A percentile compares a stretch with the other conserved stretches of the same genome.
These are phyloP conservation scores for Ursus arctos DNA, from an alignment of 2,113 vertebrate genomes.

Conservation along the genomic window DNA sequence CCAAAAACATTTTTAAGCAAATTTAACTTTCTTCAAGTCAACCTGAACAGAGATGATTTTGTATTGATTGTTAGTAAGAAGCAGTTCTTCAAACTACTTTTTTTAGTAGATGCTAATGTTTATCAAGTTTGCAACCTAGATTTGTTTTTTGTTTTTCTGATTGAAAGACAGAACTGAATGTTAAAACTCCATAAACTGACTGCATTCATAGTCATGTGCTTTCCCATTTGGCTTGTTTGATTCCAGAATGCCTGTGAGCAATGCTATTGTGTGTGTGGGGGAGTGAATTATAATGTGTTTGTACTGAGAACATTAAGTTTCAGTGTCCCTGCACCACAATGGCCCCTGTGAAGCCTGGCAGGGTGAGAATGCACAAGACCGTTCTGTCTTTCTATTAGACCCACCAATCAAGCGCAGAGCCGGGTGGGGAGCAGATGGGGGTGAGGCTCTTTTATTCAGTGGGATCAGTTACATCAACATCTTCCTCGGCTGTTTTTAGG, in stretches of 20 bases:
- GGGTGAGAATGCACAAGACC: constrained; percentile 71
- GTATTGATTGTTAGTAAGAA: constrained; percentile 84
- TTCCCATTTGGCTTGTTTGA: constrained; percentile 80
- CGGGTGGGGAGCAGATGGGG: constrained; percentile 83
- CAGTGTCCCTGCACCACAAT: constrained; percentile 81
- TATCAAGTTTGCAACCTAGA: constrained; percentile 83
- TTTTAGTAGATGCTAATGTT: constrained; percentile 91
- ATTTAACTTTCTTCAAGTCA: constrained; percentile 78
- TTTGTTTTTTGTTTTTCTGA: constrained; percentile 85
- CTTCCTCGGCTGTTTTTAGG: constrained; percentile 51
- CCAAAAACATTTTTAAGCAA: constrained; percentile 77
- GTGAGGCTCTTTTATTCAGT: constrained; percentile 84
- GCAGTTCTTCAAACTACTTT: constrained; percentile 79
- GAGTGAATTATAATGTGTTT: constrained; percentile 76
- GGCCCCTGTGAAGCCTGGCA: constrained; percentile 81
- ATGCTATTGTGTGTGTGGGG: constrained; percentile 70
- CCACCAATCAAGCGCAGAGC: constrained; percentile 84
- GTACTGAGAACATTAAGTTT: constrained; percentile 78
- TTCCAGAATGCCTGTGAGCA: constrained; percentile 77
- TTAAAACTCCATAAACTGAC: constrained; percentile 70
- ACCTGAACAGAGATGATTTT: constrained; percentile 81
- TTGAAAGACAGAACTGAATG: constrained; percentile 88
- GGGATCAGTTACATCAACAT: constrained; percentile 83
- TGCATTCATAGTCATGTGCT: constrained; percentile 74
- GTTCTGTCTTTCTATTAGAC: constrained; percentile 90